phyloP scores from a whole-genome alignment of 1,140 invertebrate species.

The Drosophila kepulauana region DNA sequence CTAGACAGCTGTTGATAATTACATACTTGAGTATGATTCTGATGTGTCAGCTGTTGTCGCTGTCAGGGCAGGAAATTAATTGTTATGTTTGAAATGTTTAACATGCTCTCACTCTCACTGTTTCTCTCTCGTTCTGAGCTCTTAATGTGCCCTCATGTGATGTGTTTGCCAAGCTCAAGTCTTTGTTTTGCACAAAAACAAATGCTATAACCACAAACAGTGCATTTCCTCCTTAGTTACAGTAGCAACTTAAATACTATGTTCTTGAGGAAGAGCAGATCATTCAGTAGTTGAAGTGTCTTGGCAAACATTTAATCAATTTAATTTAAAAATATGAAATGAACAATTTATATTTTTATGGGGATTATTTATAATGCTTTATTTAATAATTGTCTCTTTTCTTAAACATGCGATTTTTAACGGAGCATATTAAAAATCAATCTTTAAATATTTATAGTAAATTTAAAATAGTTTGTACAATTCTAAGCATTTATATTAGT shows the following conservation, averaged over 20 bases:
- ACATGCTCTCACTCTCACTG: constrained; percentile 29
- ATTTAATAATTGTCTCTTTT: too few relatives aligned
- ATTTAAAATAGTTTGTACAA: too few relatives aligned
- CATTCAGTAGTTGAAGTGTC: neutral
- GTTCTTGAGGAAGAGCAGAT: neutral
- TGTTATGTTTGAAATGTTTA: constrained; percentile 57
- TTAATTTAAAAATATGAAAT: neutral
- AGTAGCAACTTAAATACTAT: neutral
- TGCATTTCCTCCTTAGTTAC: constrained; percentile 35
- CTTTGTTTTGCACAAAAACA: constrained; percentile 35
- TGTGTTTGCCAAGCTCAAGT: constrained; percentile 1
- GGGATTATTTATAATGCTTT: too few relatives aligned
- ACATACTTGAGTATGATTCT: constrained; percentile 13
- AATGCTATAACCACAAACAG: constrained; percentile 42
- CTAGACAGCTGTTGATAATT: constrained; percentile 39
- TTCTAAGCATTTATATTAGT: too few relatives aligned
- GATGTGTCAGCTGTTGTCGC: constrained; percentile 47
- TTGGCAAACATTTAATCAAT: neutral
- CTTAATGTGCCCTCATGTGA: constrained; percentile 51
- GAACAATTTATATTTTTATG: too few relatives aligned
- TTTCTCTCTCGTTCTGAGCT: neutral
- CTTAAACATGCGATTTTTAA: too few relatives aligned
- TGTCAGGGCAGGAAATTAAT: constrained; percentile 68
- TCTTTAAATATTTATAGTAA: too few relatives aligned
- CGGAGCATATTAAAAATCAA: too few relatives aligned